Evolutionary conservation across 2,888 invertebrate genomes (phyloP).

Genomic region (Macaria liturata): DNA sequence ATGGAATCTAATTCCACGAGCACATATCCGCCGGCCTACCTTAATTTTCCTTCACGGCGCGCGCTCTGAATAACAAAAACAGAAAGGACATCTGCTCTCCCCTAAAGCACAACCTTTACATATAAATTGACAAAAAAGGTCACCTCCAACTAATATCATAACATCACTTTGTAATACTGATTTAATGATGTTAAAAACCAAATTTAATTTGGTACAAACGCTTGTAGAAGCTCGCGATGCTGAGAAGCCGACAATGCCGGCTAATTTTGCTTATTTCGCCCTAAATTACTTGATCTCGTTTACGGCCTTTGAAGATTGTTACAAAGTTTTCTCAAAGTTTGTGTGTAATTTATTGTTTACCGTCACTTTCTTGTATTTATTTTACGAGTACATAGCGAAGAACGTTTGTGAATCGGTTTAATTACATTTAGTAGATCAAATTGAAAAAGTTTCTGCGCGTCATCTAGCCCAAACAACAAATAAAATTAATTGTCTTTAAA

Average conservation of each 20-base stretch:
- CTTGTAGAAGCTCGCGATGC: constrained; percentile 60
- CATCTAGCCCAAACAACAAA: constrained; percentile 8
- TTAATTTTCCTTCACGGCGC: constrained; percentile 70
- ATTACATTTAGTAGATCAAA: constrained; percentile 37
- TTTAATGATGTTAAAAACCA: constrained; percentile 53
- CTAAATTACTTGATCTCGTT: constrained; percentile 80
- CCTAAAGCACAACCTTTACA: constrained; percentile 58
- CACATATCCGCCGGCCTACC: constrained; percentile 69
- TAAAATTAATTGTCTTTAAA: constrained; percentile 3
- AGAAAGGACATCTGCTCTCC: constrained; percentile 60
- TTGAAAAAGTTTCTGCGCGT: constrained; percentile 19
- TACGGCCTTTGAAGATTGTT: constrained; percentile 77
- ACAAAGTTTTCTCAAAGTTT: constrained; percentile 75
- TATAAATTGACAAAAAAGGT: constrained; percentile 56
- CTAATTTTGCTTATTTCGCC: constrained; percentile 78
- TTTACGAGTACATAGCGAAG: constrained; percentile 57
- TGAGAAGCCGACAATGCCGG: constrained; percentile 67
- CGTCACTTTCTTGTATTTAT: constrained; percentile 71
- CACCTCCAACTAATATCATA: constrained; percentile 44
- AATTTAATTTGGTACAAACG: constrained; percentile 56
- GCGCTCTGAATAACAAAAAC: constrained; percentile 70
- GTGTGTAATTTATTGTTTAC: constrained; percentile 78
- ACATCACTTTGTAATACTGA: constrained; percentile 36
- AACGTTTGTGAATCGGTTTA: constrained; percentile 53
- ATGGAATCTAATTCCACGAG: constrained; percentile 65